Percentiles rank a stretch among this genome's conserved stretches.
Conservation (phyloP, 1,140 invertebrate species). For the Monochamus saltuarius region DNA sequence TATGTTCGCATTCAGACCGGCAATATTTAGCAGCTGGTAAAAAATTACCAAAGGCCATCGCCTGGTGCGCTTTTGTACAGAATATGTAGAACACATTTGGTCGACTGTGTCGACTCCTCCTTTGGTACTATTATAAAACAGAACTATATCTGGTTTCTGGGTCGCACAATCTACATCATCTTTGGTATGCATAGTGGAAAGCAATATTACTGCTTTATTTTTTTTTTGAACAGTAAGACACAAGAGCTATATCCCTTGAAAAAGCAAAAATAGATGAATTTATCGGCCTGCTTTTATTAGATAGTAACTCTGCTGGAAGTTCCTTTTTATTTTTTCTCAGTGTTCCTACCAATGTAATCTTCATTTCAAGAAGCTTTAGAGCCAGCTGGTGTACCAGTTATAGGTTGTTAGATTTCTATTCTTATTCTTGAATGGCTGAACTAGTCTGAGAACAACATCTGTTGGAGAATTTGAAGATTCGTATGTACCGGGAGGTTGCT, state of each 20-base stretch:
- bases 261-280: constrained; percentile 42
- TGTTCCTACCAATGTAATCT: constrained; percentile 42
- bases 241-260: constrained; percentile 31
- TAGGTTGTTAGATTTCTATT: constrained; percentile 42
- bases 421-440: constrained; percentile 31
- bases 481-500: constrained; percentile 39
- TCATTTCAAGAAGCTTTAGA: constrained; percentile 35
- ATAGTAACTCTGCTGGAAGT: constrained; percentile 43
- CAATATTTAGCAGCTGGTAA: constrained; percentile 55
- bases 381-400: constrained; percentile 43
- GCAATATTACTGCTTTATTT: constrained; percentile 40
- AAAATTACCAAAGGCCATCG: constrained; percentile 57
- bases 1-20: constrained; percentile 49
- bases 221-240: constrained; percentile 21
- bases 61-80: constrained; percentile 51
- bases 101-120: constrained; percentile 48
- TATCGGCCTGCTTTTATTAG: constrained; percentile 31
- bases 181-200: constrained; percentile 42
- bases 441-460: constrained; percentile 37
- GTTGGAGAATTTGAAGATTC: constrained; percentile 26
- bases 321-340: constrained; percentile 45
- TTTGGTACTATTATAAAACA: constrained; percentile 51
- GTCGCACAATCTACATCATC: constrained; percentile 21
- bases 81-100: constrained; percentile 32
- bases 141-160: constrained; percentile 50